Evolutionary conservation across 2,797 vertebrate genomes (phyloP).

Genomic region (Anolis apletophallus): DNA sequence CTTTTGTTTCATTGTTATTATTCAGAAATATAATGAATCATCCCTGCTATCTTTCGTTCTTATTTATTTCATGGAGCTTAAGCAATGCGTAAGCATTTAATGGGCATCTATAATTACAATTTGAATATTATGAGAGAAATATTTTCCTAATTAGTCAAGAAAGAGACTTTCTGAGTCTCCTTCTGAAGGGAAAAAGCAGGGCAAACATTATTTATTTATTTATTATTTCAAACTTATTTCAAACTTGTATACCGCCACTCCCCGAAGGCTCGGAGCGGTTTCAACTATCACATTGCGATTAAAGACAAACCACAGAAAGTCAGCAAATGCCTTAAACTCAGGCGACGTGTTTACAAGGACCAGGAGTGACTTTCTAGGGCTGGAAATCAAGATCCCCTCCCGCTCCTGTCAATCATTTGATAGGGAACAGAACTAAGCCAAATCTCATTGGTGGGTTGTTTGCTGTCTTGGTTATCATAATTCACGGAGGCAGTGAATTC

Average conservation of each 20-base stretch:
- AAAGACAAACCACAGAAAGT: not conserved
- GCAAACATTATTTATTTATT: no score
- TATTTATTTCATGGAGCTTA: slow-evolving; percentile 48
- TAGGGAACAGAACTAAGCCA: slow-evolving; percentile 35
- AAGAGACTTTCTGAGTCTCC: no score
- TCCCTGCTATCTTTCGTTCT: slow-evolving; percentile 24
- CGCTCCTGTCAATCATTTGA: slow-evolving; percentile 53
- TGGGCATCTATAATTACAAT: not conserved
- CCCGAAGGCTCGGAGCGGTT: no score
- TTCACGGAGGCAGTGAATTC: slow-evolving; percentile 27
- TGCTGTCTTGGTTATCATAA: slow-evolving; percentile 37
- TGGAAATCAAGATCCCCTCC: slow-evolving; percentile 19
- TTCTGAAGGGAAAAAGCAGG: no score
- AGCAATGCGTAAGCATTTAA: slow-evolving; percentile 33
- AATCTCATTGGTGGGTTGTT: slow-evolving; percentile 35
- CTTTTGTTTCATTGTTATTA: no score
- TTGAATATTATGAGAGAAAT: slow-evolving; percentile 19
- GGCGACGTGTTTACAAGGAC: not conserved
- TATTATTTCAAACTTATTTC: no score
- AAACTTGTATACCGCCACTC: no score
- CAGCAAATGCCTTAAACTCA: not conserved
- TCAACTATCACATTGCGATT: not conserved
- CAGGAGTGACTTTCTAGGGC: not conserved
- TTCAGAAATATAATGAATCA: slow-evolving; percentile 13
- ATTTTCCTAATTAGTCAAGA: slow-evolving; percentile 25